Evolutionary conservation across 2,797 vertebrate genomes (phyloP), one percentile per base, ranked within the genome.

Genomic region (Lutjanus campechanus): DNA sequence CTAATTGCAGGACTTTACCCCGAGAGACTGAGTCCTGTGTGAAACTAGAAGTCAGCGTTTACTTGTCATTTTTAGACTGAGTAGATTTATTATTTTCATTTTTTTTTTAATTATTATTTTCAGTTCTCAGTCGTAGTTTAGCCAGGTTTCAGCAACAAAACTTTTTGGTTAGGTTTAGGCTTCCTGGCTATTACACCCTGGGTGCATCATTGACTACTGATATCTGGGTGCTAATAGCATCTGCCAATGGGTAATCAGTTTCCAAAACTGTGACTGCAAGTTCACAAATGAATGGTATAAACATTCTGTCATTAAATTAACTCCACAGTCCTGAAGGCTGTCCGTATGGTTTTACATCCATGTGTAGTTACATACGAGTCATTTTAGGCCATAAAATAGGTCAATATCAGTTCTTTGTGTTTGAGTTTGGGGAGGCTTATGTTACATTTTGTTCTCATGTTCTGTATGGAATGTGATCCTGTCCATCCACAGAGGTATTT

Each of bases 401-500:
- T 67, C 41, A 64, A 19, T 68, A 62, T 73, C 16, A 46, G 29
- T 81, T 65, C 67, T 86, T 58, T 69, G 46, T 17, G 19, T 82
- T 83, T 69, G 46, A n/a, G 19, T 82, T 83, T 63, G 58, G 73
- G 70, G 40, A 17, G 25, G 36, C 66, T 61, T 40, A 51, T 49
- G 12, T 76, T 44, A 83, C 60, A 73, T 74, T 36, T 58, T 51
- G 15, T 29, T 77, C 43, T 64, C 58, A 43, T 36, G 29, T 4
- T 36, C 22, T 61, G 62, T 65, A 59, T 22, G 50, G 65, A 79
- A 76, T 54, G 54, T 82, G 67, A 79, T 69, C 75, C 73, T 72
- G 54, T 75, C 62, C 68, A 78, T 82, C 73, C 54, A 49, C 20
- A 80, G 77, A 80, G 74, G 73, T 80, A 71, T 81, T 79, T 11